phyloP scores from a whole-genome alignment of 2,113 vertebrate genomes.

The Sylvia atricapilla region DNA sequence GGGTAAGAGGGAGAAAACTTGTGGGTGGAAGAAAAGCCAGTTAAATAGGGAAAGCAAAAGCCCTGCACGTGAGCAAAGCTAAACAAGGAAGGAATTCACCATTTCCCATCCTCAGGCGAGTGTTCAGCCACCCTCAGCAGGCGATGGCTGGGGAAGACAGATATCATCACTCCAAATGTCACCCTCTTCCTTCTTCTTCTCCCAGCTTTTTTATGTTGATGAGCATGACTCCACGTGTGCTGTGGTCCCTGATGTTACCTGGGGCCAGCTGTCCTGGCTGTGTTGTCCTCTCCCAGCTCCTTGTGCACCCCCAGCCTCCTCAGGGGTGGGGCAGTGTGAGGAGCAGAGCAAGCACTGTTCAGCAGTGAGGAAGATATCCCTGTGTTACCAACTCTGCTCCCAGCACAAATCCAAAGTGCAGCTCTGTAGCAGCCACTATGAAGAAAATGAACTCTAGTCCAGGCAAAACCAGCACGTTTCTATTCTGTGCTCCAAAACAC shows the following conservation, averaged over 20 bases:
- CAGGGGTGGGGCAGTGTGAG: rapidly evolving
- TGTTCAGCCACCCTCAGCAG: not conserved
- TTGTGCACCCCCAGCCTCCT: not conserved
- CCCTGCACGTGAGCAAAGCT: rapidly evolving
- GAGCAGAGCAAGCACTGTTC: not conserved
- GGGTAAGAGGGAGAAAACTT: not conserved
- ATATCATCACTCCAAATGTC: not conserved
- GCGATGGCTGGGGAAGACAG: not conserved
- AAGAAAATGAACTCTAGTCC: not conserved
- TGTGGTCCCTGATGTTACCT: not conserved
- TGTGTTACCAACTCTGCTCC: not conserved
- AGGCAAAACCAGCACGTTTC: not conserved
- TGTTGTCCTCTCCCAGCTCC: not conserved
- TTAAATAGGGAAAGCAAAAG: not conserved
- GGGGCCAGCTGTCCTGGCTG: not conserved
- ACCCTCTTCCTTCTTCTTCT: not conserved
- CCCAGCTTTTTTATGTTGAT: not conserved
- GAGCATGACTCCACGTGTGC: not conserved
- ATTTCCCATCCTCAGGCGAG: not conserved
- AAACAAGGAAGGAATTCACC: not conserved
- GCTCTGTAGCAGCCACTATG: not conserved
- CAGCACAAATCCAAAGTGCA: not conserved
- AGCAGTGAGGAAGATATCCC: not conserved
- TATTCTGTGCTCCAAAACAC: not conserved
- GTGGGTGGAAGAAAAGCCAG: not conserved